These are phyloP conservation scores for Tenodera sinensis DNA, from an alignment of 2,888 invertebrate species.

Conservation along the genomic window DNA sequence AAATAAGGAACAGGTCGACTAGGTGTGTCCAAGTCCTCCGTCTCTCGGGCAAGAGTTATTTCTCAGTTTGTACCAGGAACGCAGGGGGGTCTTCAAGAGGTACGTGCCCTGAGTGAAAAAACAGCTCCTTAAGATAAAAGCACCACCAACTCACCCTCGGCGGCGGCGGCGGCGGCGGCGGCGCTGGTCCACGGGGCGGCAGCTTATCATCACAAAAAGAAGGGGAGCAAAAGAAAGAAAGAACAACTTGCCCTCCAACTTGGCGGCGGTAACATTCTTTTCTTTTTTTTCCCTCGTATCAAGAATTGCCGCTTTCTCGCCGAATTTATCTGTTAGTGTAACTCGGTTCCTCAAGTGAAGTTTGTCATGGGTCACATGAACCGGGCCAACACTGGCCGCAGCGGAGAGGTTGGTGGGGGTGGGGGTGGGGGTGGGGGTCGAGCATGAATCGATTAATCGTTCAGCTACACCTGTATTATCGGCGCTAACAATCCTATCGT, in stretches of 20 bases:
- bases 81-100: neutral
- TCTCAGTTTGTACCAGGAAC: constrained; percentile 10
- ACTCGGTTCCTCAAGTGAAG: too few species aligned
- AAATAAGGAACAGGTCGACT: neutral
- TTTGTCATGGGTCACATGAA: neutral
- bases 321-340: neutral
- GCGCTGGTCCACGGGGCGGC: neutral
- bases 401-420: too few species aligned
- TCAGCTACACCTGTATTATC: neutral
- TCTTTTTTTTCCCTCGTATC: neutral
- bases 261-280: neutral
- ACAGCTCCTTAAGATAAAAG: neutral
- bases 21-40: neutral
- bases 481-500: neutral
- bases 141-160: neutral
- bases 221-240: neutral
- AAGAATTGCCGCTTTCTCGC: neutral
- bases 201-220: neutral
- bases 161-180: neutral
- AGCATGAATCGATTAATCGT: neutral
- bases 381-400: too few species aligned
- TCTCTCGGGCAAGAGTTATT: constrained; percentile 7
- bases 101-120: neutral
- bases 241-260: neutral
- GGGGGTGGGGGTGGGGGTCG: too few species aligned